Base-by-base conservation (phyloP, 1,140 invertebrate genomes). In the Pentalonia nigronervosa region DNA sequence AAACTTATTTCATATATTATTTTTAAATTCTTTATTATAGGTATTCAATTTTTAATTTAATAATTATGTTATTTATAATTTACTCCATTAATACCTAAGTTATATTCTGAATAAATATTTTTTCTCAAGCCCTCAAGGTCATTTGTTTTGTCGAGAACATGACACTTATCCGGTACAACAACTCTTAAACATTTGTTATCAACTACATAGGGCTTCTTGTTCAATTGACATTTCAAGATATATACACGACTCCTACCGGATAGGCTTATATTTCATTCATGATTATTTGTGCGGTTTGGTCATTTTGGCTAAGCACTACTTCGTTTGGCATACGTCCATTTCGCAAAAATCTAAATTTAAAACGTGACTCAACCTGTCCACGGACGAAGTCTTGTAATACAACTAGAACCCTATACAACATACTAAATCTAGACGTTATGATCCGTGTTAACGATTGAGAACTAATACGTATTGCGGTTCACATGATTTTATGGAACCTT, bases 231-330 rank as follows among this genome's bases (percentile, higher is more conserved):
- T 45, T 90, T 90, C 36, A 60, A 67, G 41, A 45, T 67, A 45
- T 67, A 90, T 56, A 67, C 17, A 90, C 11, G 7, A n/a, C 25
- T 90, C 53, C 56, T 90, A 50, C 47, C 34, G 48, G 45, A 93
- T 84, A 56, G 34, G 91, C 91, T 93, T 84, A 53, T 93, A 84
- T 93, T 93, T 93, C 91, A 93, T 93, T 93, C 91, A 93, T 93
- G 67, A 91, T 50, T 91, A 50, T 83, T 91, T 67, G 60, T 67
- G 45, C 67, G 45, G 76, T 56, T 93, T 93, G 48, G 48, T 53
- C 48, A 56, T 93, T 93, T 84, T 86, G 91, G 81, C 91, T 48
- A 56, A 93, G 81, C 81, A 41, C 47, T 36, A 53, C 47, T 30
- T 23, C 9, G 20, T 86, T 93, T 93, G 91, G 91, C 91, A 41